Percentiles rank a stretch among this genome's conserved stretches.
Conservation (phyloP, 2,888 invertebrate species). For the Limenitis camilla region DNA sequence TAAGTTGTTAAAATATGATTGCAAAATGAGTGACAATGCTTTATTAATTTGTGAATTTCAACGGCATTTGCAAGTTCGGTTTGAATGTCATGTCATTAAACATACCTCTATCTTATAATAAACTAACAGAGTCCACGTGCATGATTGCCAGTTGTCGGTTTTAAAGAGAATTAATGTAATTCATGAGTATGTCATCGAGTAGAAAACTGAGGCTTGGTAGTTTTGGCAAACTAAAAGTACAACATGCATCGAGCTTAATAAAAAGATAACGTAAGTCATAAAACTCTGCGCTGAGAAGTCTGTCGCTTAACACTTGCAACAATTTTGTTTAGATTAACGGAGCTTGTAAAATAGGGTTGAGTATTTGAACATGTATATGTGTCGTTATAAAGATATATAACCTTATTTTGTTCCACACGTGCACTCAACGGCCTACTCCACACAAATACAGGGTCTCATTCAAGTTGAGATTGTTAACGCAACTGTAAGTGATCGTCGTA, state of each 20-base stretch:
- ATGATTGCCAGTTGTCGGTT: slow-evolving; percentile 25
- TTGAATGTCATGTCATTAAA: slow-evolving; percentile 14
- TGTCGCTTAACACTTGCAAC: slow-evolving; percentile 40
- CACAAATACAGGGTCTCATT: slow-evolving; percentile 64
- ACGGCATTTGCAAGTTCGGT: slow-evolving; percentile 16
- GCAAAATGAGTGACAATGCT: slow-evolving; percentile 28
- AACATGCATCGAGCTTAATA: slow-evolving; percentile 50
- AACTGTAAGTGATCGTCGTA: slow-evolving; percentile 72
- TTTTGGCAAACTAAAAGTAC: slow-evolving; percentile 49
- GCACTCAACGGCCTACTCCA: slow-evolving; percentile 54
- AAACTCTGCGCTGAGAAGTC: slow-evolving; percentile 36
- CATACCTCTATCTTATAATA: background rate
- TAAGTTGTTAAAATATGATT: slow-evolving; percentile 31
- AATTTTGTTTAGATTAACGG: slow-evolving; percentile 1
- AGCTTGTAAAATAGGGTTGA: slow-evolving; percentile 8
- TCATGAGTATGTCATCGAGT: slow-evolving; percentile 20
- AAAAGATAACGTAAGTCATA: background rate
- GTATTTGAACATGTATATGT: slow-evolving; percentile 25
- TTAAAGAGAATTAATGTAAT: slow-evolving; percentile 9
- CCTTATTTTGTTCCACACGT: slow-evolving; percentile 70
- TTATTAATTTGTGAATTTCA: slow-evolving; percentile 16
- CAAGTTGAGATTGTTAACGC: slow-evolving; percentile 71
- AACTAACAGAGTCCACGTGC: slow-evolving; percentile 21
- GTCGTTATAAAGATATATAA: slow-evolving; percentile 46
- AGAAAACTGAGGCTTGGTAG: slow-evolving; percentile 50